These are phyloP conservation scores for Cirrhinus mrigala DNA, from an alignment of 2,797 vertebrate genomes.

Conservation along the genomic window DNA sequence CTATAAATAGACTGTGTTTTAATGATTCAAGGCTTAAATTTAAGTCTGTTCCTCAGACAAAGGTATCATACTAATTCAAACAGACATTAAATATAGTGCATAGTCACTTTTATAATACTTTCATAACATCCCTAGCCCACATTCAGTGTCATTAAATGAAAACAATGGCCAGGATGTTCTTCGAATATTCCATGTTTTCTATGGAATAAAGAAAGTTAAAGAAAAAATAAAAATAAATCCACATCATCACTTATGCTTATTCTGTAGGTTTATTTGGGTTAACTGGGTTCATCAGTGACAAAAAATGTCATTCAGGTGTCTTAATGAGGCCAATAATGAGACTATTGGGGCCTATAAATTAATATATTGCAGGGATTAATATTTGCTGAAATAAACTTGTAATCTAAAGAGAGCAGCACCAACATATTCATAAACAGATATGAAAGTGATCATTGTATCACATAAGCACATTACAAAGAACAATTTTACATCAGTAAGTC, in stretches of 20 bases:
- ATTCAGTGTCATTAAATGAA: not conserved
- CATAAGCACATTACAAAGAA: not conserved
- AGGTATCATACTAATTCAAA: not conserved
- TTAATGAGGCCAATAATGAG: not conserved
- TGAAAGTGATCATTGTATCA: not conserved
- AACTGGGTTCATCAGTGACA: no score
- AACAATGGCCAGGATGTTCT: not conserved
- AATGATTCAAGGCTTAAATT: not conserved
- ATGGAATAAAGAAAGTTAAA: not conserved
- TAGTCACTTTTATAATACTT: not conserved
- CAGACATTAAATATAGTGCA: not conserved
- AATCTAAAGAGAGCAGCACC: not conserved
- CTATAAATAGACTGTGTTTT: not conserved
- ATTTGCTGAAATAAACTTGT: slow-evolving; percentile 17
- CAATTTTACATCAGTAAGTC: not conserved
- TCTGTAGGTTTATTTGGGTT: not conserved
- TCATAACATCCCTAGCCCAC: not conserved
- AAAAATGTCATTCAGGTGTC: not conserved
- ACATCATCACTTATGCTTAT: not conserved
- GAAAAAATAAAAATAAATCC: not conserved
- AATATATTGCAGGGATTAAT: not conserved
- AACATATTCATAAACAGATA: not conserved
- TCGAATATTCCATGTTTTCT: not conserved
- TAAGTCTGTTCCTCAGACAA: not conserved
- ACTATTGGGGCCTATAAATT: not conserved